Base-by-base conservation (phyloP, 2,888 invertebrate genomes). In the Phania funesta region DNA sequence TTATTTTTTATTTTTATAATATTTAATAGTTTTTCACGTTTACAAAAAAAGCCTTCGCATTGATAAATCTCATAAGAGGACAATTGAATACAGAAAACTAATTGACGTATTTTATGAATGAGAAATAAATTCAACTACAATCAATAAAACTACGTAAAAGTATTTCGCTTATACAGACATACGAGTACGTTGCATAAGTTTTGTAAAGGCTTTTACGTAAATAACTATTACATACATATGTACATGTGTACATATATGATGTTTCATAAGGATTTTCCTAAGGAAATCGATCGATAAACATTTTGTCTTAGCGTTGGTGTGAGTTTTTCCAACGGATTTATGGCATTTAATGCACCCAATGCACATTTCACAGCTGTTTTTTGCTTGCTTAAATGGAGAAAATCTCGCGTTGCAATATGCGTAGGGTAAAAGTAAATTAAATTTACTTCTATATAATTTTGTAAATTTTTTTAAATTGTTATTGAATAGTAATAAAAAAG, bases 281-380 rank as follows among this genome's bases (percentile, higher is more conserved):
- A 70, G 35, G 35, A 80, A 75, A 80, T 80, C 80, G 58, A 80
- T 80, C 80, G 58, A 80, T 76, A 71, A 54, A 56, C 9, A 20
- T 48, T 32, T 50, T 54, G 18, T 44, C 8, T 73, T 41, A 18
- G 50, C 44, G 32, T 73, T 65, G 44, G 65, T 67, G 48, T 46
- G 11, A 24, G 22, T 44, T 32, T 44, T n/a, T 29, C 26, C 29
- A 64, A 50, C 29, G 41, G 29, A 29, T 60, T 60, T 32, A 46
- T 65, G 20, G 32, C 26, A 7, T 11, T 38, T 20, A 54, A 20
- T 8, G 24, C 22, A 24, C 1, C 41, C 41, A 44, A 11, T 16
- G 16, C 16, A 44, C 18, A 11, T 44, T 44, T 44, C 4, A 29
- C 7, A 4, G n/a, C n/a, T n/a, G n/a, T n/a, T 35, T 38, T 38